Base-by-base conservation (phyloP, 2,888 invertebrate genomes). In the Lordiphosa fenestrarum region DNA sequence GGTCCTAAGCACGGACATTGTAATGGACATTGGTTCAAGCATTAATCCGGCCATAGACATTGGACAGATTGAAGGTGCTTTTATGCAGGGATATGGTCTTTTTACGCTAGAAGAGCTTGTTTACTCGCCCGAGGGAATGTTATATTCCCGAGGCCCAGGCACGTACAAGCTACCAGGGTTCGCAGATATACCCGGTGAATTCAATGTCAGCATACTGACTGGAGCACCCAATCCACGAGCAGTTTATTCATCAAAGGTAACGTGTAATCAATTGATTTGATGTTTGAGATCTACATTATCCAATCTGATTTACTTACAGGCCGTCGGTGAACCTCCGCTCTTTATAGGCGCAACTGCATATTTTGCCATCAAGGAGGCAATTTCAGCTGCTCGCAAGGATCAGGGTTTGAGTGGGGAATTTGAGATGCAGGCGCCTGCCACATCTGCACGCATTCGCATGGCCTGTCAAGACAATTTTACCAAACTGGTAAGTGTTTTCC, bases 251-350 rank as follows among this genome's bases (percentile, higher is more conserved):
- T 98, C 98, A 1, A 98, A 98, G 93, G 97, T 96, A 88, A 10
- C 10, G 10, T 10, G 1, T 15, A 15, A 15, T 3, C 3, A 30
- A 0, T 4, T 2, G 35, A 4, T 9, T 25, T 36, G 9, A 15
- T 15, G 15, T 10, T 2, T 30, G 6, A 4, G 6, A 1, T 23
- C 1, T 23, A 6, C 4, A 23, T 6, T 12, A 3, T 25, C 47
- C 7, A 9, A 15, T 10, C 13, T 30, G 7, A 2, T 37, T 47
- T 38, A 60, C 57, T 90, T 91, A 5, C 80, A 97, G 96, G 98
- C 97, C 62, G 94, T 98, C 36, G 98, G 98, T 0, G 98, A 99
- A 88, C 98, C 98, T 0, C 98, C 98, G 0, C 89, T 98, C 4
- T 97, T 98, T 86, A 91, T 98, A 66, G 96, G 97, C 0, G 92